Percentiles rank a stretch among this genome's conserved stretches.
Evolutionary conservation across 1,140 invertebrate species (phyloP).

Genomic region (Zeugodacus cucurbitae): DNA sequence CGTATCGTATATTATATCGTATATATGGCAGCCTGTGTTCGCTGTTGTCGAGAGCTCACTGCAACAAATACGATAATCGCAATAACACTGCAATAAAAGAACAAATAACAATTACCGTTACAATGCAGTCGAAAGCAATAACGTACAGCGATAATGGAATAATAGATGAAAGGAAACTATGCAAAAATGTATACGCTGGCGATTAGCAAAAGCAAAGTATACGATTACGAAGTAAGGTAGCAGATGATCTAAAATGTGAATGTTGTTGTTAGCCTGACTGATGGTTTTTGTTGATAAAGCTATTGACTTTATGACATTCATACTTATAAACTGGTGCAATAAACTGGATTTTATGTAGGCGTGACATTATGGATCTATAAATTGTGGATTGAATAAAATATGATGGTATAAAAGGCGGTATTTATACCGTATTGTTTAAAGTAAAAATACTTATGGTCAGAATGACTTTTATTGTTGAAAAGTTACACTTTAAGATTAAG

Average conservation of each 20-base stretch:
- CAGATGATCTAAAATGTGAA: not conserved
- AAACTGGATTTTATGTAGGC: no score
- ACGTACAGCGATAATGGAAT: not conserved
- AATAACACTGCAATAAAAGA: not conserved
- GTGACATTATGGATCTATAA: no score
- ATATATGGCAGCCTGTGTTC: no score
- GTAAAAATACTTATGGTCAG: no score
- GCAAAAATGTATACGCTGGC: not conserved
- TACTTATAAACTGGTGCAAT: not conserved
- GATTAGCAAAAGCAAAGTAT: not conserved
- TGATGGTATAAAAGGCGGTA: no score
- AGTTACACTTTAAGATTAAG: no score
- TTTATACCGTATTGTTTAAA: no score
- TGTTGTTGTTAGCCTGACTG: not conserved
- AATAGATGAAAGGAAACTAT: not conserved
- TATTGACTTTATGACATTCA: not conserved
- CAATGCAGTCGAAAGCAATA: not conserved
- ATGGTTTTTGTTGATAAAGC: not conserved
- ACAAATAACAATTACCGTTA: not conserved
- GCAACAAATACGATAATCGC: not conserved
- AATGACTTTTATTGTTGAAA: no score
- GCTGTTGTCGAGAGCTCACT: no score
- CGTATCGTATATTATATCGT: no score
- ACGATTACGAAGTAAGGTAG: not conserved
- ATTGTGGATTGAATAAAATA: no score